A percentile compares a stretch with the other conserved stretches of the same genome.
Conservation (phyloP, 1,140 invertebrate species). For the Pollicipes pollicipes region DNA sequence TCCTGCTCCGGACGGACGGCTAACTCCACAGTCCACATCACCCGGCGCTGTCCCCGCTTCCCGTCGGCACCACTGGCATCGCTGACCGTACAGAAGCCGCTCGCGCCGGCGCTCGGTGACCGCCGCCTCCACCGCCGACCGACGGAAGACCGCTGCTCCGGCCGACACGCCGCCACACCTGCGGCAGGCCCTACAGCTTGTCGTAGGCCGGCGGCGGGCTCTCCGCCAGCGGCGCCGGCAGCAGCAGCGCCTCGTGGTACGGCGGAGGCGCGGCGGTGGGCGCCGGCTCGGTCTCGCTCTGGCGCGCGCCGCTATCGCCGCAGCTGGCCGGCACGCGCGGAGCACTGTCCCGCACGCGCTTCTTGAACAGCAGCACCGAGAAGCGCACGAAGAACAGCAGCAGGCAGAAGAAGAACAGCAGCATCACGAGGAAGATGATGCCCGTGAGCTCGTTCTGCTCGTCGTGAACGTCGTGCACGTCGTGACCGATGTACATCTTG, state of each 20-base stretch:
- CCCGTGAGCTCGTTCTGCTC: neutral
- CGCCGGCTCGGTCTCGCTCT: neutral
- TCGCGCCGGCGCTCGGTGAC: too few species aligned
- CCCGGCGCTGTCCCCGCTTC: too few species aligned
- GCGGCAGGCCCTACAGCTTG: too few species aligned
- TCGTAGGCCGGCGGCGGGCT: neutral
- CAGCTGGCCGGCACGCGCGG: neutral
- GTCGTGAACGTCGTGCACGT: neutral
- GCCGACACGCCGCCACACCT: too few species aligned
- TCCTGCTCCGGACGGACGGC: too few species aligned
- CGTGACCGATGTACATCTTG: conserved; percentile 1
- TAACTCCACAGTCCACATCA: too few species aligned
- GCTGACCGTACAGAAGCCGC: too few species aligned
- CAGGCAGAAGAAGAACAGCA: neutral
- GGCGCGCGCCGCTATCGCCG: neutral
- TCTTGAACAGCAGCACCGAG: neutral
- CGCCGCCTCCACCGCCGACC: too few species aligned
- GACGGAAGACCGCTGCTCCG: too few species aligned
- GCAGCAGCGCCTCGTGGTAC: neutral
- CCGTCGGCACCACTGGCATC: too few species aligned
- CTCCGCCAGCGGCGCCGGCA: neutral
- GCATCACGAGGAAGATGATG: neutral
- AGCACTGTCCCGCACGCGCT: neutral
- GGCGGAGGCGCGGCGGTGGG: neutral
- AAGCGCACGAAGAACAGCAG: neutral